Conservation (phyloP, 1,140 invertebrate species). For the Meteorus sp. region DNA sequence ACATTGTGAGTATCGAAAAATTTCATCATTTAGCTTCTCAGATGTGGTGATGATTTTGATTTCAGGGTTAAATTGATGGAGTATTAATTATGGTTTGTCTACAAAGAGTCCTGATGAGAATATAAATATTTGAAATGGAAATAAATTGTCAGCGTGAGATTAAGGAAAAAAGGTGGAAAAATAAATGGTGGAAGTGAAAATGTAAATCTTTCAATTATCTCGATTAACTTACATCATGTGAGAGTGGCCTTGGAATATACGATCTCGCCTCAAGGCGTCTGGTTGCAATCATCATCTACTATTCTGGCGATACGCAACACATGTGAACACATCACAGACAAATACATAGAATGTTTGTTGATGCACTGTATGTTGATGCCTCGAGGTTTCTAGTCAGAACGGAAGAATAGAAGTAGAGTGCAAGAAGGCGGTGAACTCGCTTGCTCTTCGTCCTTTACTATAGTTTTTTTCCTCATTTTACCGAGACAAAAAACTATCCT, state of each 20-base stretch:
- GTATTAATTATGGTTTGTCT: too few relatives aligned
- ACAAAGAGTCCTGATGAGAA: background rate
- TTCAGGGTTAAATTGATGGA: too few relatives aligned
- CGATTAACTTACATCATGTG: conserved; percentile 12
- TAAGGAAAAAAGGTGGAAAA: background rate
- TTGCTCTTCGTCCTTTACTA: background rate
- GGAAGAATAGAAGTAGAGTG: background rate
- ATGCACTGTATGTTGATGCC: conserved; percentile 1
- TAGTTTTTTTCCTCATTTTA: conserved; percentile 15
- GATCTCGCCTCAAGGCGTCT: background rate
- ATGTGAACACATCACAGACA: background rate
- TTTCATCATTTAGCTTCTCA: too few relatives aligned
- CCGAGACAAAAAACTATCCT: conserved; percentile 8
- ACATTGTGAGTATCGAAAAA: too few relatives aligned
- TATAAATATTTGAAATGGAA: too few relatives aligned
- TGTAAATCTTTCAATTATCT: conserved; percentile 19
- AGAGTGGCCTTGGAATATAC: background rate
- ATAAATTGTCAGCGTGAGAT: too few relatives aligned
- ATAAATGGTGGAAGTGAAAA: background rate
- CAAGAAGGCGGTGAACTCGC: background rate
- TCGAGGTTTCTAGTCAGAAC: background rate
- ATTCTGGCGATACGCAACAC: background rate
- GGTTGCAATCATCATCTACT: conserved; percentile 15
- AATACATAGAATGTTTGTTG: background rate
- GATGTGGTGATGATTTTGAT: too few relatives aligned